Evolutionary conservation across 2,797 vertebrate species (phyloP), one percentile per base, ranked within the genome.

Genomic region (Orestias chungarensis): DNA sequence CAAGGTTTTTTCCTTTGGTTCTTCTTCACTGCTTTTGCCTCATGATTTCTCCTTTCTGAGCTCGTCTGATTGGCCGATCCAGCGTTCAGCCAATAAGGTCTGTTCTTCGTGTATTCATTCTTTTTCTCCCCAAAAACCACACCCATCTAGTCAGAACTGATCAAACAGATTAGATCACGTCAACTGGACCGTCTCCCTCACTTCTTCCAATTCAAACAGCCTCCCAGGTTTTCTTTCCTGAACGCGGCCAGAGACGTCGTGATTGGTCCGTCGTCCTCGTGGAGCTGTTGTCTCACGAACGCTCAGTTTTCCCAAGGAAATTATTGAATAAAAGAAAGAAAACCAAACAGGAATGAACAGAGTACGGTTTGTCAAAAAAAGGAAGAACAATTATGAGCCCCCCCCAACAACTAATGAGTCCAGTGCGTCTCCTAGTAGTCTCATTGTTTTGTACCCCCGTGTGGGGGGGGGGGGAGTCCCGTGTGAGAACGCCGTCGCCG

Each of bases 381-480:
- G 84, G 86, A 86, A 82, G 62, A 73, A 76, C 68, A 67, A 73
- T 71, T 23, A 33, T 72, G 49, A 68, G 67, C 47, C 57, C 79
- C 68, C 42, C 33, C 55, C 65, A n/a, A 15, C 5, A 44, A n/a
- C n/a, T n/a, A n/a, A 40, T 9, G 38, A 68, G 86, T 91, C 87
- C 82, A 64, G 73, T 27, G 44, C 23, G 65, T 42, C 81, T 83
- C 78, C 38, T 31, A 82, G 82, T 85, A 87, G 89, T 90, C 84
- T 88, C 55, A 55, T 75, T 18, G 73, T 76, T 74, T 82, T 47
- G 40, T 70, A 73, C 80, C 75, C 79, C n/a, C n/a, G n/a, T n/a
- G 83, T 71, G 18, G 69, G 49, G 50, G n/a, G 2, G 52, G 74
- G 83, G 71, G 82, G 18, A 27, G 12, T 25, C 75, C 81, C 64